Percentiles rank a stretch among this genome's conserved stretches.
phyloP scores from a whole-genome alignment of 2,888 invertebrate genomes.

The Cylindroiulus punctatus region DNA sequence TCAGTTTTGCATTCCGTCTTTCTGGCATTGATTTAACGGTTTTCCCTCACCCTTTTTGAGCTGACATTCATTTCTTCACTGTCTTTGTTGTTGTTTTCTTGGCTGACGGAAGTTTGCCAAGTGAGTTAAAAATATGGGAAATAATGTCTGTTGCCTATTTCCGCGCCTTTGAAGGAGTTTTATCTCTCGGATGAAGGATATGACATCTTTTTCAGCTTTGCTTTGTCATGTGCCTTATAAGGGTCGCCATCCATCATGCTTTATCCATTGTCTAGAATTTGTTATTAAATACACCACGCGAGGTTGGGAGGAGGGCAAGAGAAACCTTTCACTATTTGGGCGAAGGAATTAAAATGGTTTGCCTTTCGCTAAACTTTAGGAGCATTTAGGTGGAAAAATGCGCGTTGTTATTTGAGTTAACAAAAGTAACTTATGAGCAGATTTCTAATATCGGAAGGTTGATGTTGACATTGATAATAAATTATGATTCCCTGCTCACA shows the following conservation, averaged over 20 bases:
- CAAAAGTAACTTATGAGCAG: not conserved
- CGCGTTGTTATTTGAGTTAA: not conserved
- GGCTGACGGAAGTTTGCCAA: slow-evolving; percentile 25
- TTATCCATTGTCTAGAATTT: slow-evolving; percentile 34
- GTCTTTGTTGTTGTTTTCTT: not conserved
- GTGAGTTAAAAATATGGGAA: slow-evolving; percentile 31
- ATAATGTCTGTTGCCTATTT: slow-evolving; percentile 40
- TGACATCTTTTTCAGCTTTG: slow-evolving; percentile 40
- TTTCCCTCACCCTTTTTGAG: not conserved
- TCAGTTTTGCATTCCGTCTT: not conserved
- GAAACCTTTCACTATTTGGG: not conserved
- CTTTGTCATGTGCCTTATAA: slow-evolving; percentile 6
- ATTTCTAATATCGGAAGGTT: not conserved
- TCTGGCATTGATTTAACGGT: slow-evolving; percentile 39
- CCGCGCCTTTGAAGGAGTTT: slow-evolving; percentile 6
- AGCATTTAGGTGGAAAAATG: not conserved
- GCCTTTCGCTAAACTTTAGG: not conserved
- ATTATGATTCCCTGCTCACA: not conserved
- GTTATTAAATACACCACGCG: not conserved
- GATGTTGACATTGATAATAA: not conserved
- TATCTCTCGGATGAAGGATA: slow-evolving; percentile 40
- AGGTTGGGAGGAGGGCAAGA: not conserved
- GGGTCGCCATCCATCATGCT: slow-evolving; percentile 45
- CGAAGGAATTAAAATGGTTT: not conserved
- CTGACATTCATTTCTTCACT: not conserved